A percentile compares a stretch with the other conserved stretches of the same genome.
These are phyloP conservation scores for Drosophila navojoa DNA, from an alignment of 1,140 invertebrate species.

Conservation along the genomic window DNA sequence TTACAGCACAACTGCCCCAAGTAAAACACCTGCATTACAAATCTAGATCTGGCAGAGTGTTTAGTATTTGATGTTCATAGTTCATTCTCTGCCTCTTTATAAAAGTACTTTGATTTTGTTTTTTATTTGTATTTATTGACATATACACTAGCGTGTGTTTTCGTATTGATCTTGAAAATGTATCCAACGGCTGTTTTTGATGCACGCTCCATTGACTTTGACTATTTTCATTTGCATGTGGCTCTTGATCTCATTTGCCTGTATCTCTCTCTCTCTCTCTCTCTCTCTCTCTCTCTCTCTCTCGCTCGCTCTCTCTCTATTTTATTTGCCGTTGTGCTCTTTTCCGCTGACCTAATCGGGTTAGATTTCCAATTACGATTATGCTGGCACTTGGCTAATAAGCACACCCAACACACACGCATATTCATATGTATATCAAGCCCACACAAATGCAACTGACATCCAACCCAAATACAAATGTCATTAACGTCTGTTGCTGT, in stretches of 20 bases:
- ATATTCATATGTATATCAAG: slow-evolving; percentile 15
- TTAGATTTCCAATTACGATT: slow-evolving; percentile 76
- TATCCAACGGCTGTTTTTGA: slow-evolving; percentile 54
- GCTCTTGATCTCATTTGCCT: neutral
- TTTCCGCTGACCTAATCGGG: slow-evolving; percentile 60
- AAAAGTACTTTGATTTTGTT: neutral
- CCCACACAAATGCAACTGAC: slow-evolving; percentile 23
- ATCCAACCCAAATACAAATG: slow-evolving; percentile 29
- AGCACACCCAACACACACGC: slow-evolving; percentile 35
- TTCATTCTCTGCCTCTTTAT: neutral
- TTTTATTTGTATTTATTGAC: neutral
- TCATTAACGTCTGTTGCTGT: slow-evolving; percentile 39
- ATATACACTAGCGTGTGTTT: neutral
- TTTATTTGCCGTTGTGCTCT: slow-evolving; percentile 9
- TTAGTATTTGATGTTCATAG: too few relatives aligned
- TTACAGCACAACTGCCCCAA: too few relatives aligned
- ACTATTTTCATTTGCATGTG: neutral
- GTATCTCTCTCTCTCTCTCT: neutral
- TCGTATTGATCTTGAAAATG: slow-evolving; percentile 69
- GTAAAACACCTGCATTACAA: too few relatives aligned
- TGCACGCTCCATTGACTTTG: slow-evolving; percentile 57
- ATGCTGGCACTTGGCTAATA: slow-evolving; percentile 70
- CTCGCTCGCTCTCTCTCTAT: slow-evolving; percentile 4
- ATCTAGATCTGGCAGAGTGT: too few relatives aligned
- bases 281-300: neutral